Evolutionary conservation across 2,113 vertebrate species (phyloP).

Genomic region (Tiliqua scincoides): DNA sequence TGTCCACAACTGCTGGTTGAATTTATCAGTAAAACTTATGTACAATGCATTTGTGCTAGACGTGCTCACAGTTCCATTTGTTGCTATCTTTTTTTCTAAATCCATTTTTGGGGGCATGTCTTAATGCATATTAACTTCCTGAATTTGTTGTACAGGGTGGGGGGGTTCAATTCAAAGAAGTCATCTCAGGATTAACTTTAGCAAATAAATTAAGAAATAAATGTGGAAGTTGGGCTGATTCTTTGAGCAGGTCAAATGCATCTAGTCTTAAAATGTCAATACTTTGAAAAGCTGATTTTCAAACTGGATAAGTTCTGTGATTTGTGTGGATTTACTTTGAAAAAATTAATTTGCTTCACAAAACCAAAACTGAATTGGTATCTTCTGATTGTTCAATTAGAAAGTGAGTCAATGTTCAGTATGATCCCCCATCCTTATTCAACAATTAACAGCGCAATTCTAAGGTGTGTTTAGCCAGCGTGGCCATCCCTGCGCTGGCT

Average conservation of each 20-base stretch:
- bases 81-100: background rate
- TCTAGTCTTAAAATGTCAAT: background rate
- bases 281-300: background rate
- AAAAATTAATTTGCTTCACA: background rate
- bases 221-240: background rate
- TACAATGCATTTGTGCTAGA: conserved; percentile 2
- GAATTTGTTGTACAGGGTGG: background rate
- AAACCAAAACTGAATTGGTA: background rate
- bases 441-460: no score
- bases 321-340: background rate
- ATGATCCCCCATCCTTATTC: no score
- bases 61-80: conserved; percentile 16
- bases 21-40: conserved; percentile 22
- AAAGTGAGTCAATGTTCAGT: no score
- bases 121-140: background rate
- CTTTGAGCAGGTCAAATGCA: background rate
- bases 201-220: background rate
- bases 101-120: background rate
- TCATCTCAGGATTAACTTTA: background rate
- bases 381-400: background rate
- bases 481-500: no score
- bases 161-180: background rate
- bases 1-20: conserved; percentile 35
- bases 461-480: no score
- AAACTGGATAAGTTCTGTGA: no score